Evolutionary conservation across 2,888 invertebrate species (phyloP).

Genomic region (Eristalinus sepulchralis): DNA sequence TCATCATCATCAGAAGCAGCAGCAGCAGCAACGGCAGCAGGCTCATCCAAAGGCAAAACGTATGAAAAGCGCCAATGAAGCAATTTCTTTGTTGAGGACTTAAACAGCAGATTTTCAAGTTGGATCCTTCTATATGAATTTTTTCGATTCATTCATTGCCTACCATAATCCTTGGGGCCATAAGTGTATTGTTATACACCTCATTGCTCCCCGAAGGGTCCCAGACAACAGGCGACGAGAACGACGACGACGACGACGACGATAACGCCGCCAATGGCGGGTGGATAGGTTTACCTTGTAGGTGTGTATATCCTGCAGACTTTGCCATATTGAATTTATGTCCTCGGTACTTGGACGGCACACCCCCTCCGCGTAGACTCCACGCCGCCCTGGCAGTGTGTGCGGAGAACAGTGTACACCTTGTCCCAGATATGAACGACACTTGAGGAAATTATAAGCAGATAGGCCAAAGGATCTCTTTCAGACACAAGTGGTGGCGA

Average conservation of each 20-base stretch:
- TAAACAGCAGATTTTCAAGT: constrained; percentile 71
- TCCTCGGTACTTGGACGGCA: constrained; percentile 47
- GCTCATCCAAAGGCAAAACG: constrained; percentile 53
- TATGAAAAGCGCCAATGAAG: constrained; percentile 72
- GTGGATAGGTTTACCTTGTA: constrained; percentile 68
- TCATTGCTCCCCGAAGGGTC: constrained; percentile 68
- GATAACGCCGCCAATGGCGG: constrained; percentile 25
- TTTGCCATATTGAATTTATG: constrained; percentile 70
- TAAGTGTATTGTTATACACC: constrained; percentile 71
- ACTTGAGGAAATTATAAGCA: constrained; percentile 69
- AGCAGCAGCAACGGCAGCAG: constrained; percentile 2
- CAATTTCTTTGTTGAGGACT: constrained; percentile 72
- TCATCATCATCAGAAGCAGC: background rate
- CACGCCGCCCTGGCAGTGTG: background rate
- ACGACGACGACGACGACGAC: background rate
- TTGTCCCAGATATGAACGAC: constrained; percentile 71
- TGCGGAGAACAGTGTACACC: constrained; percentile 52
- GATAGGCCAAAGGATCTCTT: constrained; percentile 67
- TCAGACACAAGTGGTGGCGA: constrained; percentile 61
- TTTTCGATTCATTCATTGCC: constrained; percentile 70
- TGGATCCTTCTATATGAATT: constrained; percentile 71
- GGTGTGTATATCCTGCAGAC: constrained; percentile 70
- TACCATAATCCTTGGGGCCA: constrained; percentile 70
- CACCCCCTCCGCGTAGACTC: constrained; percentile 27
- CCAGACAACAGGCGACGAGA: constrained; percentile 53